Conservation (phyloP, 1,140 invertebrate species). For the Cotesia glomerata region DNA sequence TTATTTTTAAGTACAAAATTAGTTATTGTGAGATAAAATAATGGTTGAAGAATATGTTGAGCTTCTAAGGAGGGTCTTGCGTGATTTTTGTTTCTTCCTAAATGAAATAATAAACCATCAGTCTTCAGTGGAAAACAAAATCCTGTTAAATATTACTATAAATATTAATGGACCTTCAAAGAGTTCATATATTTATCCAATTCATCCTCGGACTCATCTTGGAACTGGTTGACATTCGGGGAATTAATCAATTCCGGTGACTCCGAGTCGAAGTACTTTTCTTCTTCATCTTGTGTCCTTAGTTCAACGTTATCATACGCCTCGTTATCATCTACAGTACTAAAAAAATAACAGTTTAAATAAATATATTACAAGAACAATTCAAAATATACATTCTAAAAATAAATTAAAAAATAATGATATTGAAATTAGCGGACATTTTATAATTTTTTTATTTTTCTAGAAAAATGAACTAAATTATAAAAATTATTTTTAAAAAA, state of each 20-base stretch:
- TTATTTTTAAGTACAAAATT: neutral
- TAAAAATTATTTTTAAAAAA: too few species aligned
- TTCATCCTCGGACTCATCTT: conserved; percentile 69
- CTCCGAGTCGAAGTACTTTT: conserved; percentile 88
- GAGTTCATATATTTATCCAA: conserved; percentile 76
- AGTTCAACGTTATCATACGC: conserved; percentile 79
- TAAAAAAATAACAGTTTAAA: conserved; percentile 43
- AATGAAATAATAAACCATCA: conserved; percentile 43
- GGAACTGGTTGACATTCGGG: conserved; percentile 53
- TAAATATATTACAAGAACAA: neutral
- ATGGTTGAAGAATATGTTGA: neutral
- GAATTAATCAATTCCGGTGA: conserved; percentile 64
- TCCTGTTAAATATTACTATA: conserved; percentile 33
- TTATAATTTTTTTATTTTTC: too few species aligned
- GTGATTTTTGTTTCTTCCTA: conserved; percentile 44
- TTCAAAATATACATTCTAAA: neutral
- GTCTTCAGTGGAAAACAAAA: conserved; percentile 16
- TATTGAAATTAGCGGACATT: neutral
- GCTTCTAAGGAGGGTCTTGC: conserved; percentile 1
- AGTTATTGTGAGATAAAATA: neutral
- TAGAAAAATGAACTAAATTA: too few species aligned
- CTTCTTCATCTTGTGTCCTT: conserved; percentile 78
- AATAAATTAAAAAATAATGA: neutral
- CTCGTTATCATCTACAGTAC: conserved; percentile 76
- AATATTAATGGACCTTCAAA: conserved; percentile 53